Percentiles rank a stretch among this genome's conserved stretches.
phyloP scores from a whole-genome alignment of 2,113 vertebrate species.

The Pseudopodoces humilis region DNA sequence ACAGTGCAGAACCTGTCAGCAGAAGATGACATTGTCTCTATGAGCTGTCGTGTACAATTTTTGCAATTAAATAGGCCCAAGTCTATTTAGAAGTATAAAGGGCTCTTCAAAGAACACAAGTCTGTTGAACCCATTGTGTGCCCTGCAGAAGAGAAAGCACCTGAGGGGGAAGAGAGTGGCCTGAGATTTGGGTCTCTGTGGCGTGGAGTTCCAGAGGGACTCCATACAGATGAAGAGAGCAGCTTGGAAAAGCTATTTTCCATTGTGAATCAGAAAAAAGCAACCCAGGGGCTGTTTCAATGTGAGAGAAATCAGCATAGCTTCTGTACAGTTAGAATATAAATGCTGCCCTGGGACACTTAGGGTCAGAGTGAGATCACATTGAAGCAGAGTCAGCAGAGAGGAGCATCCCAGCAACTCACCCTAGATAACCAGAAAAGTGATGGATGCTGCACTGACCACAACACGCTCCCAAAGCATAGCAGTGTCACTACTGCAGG shows the following conservation, averaged over 20 bases:
- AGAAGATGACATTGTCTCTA: neutral
- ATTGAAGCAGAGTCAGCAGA: neutral
- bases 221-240: neutral
- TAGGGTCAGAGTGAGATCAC: neutral
- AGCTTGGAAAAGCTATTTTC: neutral
- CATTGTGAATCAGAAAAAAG: neutral
- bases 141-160: neutral
- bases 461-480: neutral
- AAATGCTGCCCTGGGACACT: neutral
- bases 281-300: neutral
- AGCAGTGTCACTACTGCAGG: neutral
- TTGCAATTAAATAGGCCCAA: neutral
- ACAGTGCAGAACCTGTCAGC: neutral
- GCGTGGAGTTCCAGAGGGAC: neutral
- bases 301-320: neutral
- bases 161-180: neutral
- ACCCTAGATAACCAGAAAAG: neutral
- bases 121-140: neutral
- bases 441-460: neutral
- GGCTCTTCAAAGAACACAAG: neutral
- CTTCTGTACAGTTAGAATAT: neutral
- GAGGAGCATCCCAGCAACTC: neutral
- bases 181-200: neutral
- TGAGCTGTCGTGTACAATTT: neutral
- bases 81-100: neutral